Evolutionary conservation across 37 sponge, comb jelly and placozoan genomes (phyloP).

Genomic region (Hormiphora californensis): DNA sequence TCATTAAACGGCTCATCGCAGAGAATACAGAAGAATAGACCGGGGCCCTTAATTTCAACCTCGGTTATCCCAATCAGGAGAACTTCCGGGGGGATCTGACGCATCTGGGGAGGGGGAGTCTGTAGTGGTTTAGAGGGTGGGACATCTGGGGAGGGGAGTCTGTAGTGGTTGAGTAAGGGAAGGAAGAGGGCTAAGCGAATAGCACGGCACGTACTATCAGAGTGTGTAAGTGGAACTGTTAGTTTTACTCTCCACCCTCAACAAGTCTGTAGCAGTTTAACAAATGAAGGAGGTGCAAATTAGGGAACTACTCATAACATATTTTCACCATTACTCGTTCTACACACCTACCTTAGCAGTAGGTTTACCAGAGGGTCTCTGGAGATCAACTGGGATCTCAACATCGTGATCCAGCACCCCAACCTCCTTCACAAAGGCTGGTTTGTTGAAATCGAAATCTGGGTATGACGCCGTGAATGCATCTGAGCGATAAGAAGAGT

Average conservation of each 20-base stretch:
- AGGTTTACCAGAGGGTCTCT: background rate
- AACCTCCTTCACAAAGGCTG: background rate
- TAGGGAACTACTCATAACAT: too few relatives aligned
- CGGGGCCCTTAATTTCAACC: background rate
- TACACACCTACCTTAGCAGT: background rate
- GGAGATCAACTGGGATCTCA: background rate
- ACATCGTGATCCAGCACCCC: constrained; percentile 51
- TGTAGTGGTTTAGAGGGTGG: too few relatives aligned
- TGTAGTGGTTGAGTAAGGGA: too few relatives aligned
- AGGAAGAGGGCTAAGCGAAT: too few relatives aligned
- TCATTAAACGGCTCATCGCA: constrained; percentile 49
- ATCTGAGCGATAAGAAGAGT: background rate
- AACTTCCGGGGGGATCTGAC: background rate
- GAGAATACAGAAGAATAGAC: background rate
- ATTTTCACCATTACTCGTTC: too few relatives aligned
- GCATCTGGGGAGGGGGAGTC: too few relatives aligned
- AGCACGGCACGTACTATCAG: too few relatives aligned
- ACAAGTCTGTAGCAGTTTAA: too few relatives aligned
- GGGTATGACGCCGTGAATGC: constrained; percentile 36
- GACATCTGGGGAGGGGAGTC: too few relatives aligned
- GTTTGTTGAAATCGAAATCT: constrained; percentile 47
- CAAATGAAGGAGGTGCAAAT: too few relatives aligned
- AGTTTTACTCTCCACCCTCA: too few relatives aligned
- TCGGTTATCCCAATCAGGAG: constrained; percentile 5
- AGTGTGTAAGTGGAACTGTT: too few relatives aligned